phyloP scores from a whole-genome alignment of 92 coral and sea anemone genomes.

The Phenganax marumi region DNA sequence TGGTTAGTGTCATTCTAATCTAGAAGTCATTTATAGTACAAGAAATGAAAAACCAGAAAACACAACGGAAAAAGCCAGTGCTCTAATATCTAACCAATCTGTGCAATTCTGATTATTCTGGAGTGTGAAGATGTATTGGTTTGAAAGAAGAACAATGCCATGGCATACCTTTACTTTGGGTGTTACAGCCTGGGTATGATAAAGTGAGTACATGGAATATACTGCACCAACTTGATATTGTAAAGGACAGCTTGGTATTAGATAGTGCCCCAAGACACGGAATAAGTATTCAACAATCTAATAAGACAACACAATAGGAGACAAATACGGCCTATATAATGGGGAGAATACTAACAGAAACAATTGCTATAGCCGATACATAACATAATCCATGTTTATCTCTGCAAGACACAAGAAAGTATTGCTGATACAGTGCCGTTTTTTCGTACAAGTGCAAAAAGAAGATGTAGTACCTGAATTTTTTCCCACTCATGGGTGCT shows the following conservation, averaged over 20 bases:
- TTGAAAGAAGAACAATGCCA: not conserved
- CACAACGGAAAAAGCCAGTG: not conserved
- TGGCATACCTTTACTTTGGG: constrained; percentile 83
- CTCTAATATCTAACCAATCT: not conserved
- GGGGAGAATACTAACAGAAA: not conserved
- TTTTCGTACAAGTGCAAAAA: not conserved
- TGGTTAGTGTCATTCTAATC: constrained; percentile 86
- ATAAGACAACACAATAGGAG: not conserved
- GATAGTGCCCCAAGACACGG: constrained; percentile 75
- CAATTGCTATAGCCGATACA: too few relatives aligned
- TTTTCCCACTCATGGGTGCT: constrained; percentile 20
- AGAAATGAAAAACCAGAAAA: not conserved
- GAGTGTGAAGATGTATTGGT: too few relatives aligned
- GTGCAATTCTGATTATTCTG: not conserved
- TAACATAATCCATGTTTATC: too few relatives aligned
- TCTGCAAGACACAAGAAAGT: too few relatives aligned
- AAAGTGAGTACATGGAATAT: constrained; percentile 78
- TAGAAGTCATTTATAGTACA: constrained; percentile 20
- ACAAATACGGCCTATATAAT: not conserved
- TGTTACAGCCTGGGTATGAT: constrained; percentile 74
- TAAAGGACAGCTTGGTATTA: constrained; percentile 73
- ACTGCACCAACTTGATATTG: constrained; percentile 91
- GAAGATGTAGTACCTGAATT: constrained; percentile 9
- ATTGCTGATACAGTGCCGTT: not conserved
- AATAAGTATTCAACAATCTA: constrained; percentile 85